These are phyloP conservation scores for Lochmaea crataegi DNA, from an alignment of 2,888 invertebrate species.

Conservation along the genomic window DNA sequence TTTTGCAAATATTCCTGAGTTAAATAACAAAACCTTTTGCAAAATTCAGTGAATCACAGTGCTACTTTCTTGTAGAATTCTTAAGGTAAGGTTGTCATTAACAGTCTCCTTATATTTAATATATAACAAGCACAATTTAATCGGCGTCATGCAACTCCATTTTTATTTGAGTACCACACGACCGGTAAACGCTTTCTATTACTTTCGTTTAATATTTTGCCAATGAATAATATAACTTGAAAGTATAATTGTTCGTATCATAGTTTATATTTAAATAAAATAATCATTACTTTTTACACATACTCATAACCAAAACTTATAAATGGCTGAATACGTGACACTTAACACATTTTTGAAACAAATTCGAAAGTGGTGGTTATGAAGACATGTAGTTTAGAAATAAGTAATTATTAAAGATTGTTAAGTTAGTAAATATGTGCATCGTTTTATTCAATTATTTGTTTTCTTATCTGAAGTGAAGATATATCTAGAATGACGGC, in stretches of 20 bases:
- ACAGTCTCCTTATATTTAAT: slow-evolving; percentile 59
- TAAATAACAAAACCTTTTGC: slow-evolving; percentile 56
- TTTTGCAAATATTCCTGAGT: slow-evolving; percentile 55
- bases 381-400: not conserved
- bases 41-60: slow-evolving; percentile 48
- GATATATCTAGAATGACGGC: slow-evolving; percentile 26
- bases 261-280: slow-evolving; percentile 1
- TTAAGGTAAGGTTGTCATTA: slow-evolving; percentile 58
- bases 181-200: slow-evolving; percentile 33
- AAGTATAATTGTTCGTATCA: not conserved
- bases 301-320: slow-evolving; percentile 7
- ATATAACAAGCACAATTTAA: slow-evolving; percentile 57
- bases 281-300: not conserved
- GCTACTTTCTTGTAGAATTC: slow-evolving; percentile 30
- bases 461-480: slow-evolving; percentile 12
- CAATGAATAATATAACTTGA: slow-evolving; percentile 7
- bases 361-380: slow-evolving; percentile 13
- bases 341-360: slow-evolving; percentile 13
- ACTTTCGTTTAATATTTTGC: slow-evolving; percentile 22
- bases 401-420: not conserved
- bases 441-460: not conserved
- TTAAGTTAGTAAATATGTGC: not conserved
- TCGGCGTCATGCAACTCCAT: slow-evolving; percentile 60
- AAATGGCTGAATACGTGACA: slow-evolving; percentile 23
- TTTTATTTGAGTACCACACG: slow-evolving; percentile 37